Base-by-base conservation (phyloP, 2,113 vertebrate genomes). In the Chaetops frenatus region DNA sequence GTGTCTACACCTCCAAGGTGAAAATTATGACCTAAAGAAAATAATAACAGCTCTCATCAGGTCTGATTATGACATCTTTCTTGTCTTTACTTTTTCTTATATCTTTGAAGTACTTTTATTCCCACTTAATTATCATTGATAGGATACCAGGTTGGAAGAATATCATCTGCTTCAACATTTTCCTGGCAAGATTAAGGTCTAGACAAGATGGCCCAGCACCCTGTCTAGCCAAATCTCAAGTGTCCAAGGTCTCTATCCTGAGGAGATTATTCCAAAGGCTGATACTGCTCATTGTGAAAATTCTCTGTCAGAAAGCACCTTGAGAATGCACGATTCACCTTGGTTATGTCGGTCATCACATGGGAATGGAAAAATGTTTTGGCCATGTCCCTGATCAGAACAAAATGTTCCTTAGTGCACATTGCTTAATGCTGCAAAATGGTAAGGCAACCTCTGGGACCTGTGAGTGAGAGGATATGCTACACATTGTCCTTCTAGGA, bases 201-300 rank as follows among this genome's bases (percentile, higher is more conserved):
- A 17, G 25, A 35, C 7, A 66, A 42, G 51, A 35, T 25, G 21
- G 21, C 21, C 36, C 13, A 50, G 61, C 10, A 17, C 12, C 11
- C 16, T 50, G 23, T 42, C 31, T 31, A 22, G 31, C 7, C 31
- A 50, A 25, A 57, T 24, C 23, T 29, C 38, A 54, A 11, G 25
- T 5, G 9, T 23, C 38, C 33, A 36, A 31, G 33, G 33, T 36
- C 20, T 15, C 48, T 44, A 0, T 35, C 12, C 40, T 0, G 1
- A 44, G 48, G 33, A 57, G 10, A 31, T 50, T 6, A 31, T 58
- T 66, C 18, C 14, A 51, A 31, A 16, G 35, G 21, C 31, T 14
- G 11, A 31, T 22, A 50, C 7, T 66, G 31, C 61, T 58, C 31
- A 31, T 44, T 44, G 17, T 50, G 17, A 51, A 51, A 31, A 4